Conservation (phyloP, 53 echinoderm and acorn worm species). For the Astropecten irregularis region DNA sequence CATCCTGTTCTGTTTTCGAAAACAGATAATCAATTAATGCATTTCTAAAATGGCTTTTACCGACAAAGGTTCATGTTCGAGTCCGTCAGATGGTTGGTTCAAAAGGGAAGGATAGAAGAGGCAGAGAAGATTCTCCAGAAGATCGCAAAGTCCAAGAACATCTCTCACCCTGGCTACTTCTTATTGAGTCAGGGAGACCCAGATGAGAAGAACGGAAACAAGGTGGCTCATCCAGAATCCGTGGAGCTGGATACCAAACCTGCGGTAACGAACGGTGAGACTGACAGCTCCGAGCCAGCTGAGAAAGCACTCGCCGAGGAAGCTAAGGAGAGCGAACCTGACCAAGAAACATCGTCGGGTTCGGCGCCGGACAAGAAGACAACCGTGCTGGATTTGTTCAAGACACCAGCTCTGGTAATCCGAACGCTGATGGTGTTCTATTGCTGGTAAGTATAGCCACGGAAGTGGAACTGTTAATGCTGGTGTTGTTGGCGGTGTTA, state of each 20-base stretch:
- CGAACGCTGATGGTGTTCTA: constrained; percentile 9
- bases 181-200: constrained; percentile 23
- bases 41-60: too few species aligned
- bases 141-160: constrained; percentile 61
- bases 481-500: background rate
- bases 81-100: constrained; percentile 52
- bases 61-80: constrained; percentile 36
- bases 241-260: background rate
- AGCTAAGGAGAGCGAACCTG: background rate
- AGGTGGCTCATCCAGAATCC: background rate
- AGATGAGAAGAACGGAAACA: constrained; percentile 4
- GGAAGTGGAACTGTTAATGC: background rate
- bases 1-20: too few species aligned
- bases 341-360: background rate
- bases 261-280: background rate
- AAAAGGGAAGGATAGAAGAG: constrained; percentile 47
- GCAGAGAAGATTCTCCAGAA: constrained; percentile 47
- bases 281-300: background rate
- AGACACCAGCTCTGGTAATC: background rate
- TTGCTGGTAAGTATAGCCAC: background rate
- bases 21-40: too few species aligned
- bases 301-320: too few species aligned
- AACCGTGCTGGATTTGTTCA: constrained; percentile 39
- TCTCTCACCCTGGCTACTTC: constrained; percentile 23
- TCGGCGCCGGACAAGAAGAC: background rate